Conservation (phyloP, 2,797 vertebrate genomes). For the Chelonia mydas region DNA sequence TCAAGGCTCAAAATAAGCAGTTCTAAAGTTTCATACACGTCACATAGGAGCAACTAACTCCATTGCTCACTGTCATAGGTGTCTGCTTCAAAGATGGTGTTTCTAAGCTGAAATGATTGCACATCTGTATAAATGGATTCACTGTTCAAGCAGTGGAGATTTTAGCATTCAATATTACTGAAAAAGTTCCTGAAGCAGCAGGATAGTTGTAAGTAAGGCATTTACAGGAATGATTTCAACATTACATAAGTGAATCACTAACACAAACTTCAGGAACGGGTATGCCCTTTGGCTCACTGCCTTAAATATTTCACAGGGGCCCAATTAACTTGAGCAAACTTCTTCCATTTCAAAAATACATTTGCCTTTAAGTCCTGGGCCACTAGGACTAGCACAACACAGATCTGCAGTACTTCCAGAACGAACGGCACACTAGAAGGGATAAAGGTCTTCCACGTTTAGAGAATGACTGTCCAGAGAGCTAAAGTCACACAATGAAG, state of each 20-base stretch:
- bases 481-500: not conserved
- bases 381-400: not conserved
- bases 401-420: not conserved
- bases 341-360: constrained; percentile 1
- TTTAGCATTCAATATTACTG: not conserved
- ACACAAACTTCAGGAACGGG: not conserved
- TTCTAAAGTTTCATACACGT: not conserved
- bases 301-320: constrained; percentile 30
- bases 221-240: constrained; percentile 56
- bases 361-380: constrained; percentile 18
- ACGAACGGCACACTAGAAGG: not conserved
- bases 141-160: not conserved
- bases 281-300: not conserved
- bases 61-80: not conserved
- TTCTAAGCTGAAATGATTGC: constrained; percentile 25
- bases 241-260: not conserved
- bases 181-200: constrained; percentile 25
- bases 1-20: not conserved
- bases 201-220: constrained; percentile 51
- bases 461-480: not conserved
- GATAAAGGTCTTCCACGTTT: fast-evolving
- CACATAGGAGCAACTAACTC: not conserved
- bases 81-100: not conserved
- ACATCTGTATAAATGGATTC: not conserved
- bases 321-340: constrained; percentile 48